Conservation (phyloP, 1,140 invertebrate genomes). For the Oncopodura yosiiana region DNA sequence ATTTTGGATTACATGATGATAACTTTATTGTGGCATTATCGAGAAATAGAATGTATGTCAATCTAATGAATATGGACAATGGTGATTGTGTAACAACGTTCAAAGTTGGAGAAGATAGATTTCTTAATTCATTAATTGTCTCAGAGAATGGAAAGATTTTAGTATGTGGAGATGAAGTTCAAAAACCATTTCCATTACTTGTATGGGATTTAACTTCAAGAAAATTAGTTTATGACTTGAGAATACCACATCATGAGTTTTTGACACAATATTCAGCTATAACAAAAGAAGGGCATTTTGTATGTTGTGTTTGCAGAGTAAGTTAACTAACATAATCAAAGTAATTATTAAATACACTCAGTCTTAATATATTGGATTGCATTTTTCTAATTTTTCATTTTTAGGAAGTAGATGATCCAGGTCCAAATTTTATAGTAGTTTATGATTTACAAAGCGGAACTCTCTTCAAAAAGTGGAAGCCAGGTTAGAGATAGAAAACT, state of each 20-base stretch:
- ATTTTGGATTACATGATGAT: conserved; percentile 67
- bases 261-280: conserved; percentile 70
- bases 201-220: conserved; percentile 72
- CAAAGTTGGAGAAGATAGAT: conserved; percentile 76
- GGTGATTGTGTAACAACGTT: conserved; percentile 78
- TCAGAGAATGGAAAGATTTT: conserved; percentile 75
- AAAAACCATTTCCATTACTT: conserved; percentile 77
- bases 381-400: conserved; percentile 40
- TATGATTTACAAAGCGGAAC: conserved; percentile 87
- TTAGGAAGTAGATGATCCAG: conserved; percentile 67
- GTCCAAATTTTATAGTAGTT: conserved; percentile 78
- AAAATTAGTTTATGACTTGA: conserved; percentile 72
- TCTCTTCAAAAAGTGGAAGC: conserved; percentile 82
- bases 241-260: conserved; percentile 81
- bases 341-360: conserved; percentile 4
- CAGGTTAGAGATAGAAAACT: conserved; percentile 65
- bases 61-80: conserved; percentile 71
- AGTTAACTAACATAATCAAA: conserved; percentile 11
- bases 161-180: conserved; percentile 82
- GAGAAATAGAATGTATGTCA: conserved; percentile 79
- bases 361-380: background rate
- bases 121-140: conserved; percentile 75
- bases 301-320: conserved; percentile 51
- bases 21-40: conserved; percentile 69
- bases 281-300: conserved; percentile 67